A percentile compares a stretch with the other conserved stretches of the same genome.
phyloP scores from a whole-genome alignment of 2,797 vertebrate genomes.

The Peromyscus melanophrys region DNA sequence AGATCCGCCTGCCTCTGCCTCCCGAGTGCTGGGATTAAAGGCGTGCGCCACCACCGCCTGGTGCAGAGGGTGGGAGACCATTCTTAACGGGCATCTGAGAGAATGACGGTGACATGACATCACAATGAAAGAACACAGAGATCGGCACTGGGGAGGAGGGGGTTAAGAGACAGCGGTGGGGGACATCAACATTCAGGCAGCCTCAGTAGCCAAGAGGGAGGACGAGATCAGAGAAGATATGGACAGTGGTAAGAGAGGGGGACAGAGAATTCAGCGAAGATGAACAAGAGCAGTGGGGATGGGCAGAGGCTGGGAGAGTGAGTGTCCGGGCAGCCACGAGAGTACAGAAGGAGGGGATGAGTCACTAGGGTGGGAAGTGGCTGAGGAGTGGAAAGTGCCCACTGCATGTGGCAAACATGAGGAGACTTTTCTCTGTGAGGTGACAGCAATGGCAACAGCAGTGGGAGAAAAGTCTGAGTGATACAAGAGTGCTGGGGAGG shows the following conservation, averaged over 20 bases:
- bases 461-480: background rate
- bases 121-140: slow-evolving; percentile 35
- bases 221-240: background rate
- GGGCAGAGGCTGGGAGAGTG: background rate
- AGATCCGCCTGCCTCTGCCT: no score
- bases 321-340: background rate
- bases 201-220: background rate
- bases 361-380: background rate
- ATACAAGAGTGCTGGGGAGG: background rate
- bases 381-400: background rate
- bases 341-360: slow-evolving; percentile 4
- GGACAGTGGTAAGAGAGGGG: background rate
- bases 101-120: background rate
- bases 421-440: background rate
- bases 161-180: background rate
- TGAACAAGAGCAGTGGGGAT: slow-evolving; percentile 8
- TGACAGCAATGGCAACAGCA: background rate
- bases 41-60: no score
- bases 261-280: background rate
- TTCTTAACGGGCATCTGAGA: background rate
- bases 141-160: background rate
- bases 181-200: background rate
- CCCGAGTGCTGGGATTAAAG: no score
- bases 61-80: background rate
- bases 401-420: slow-evolving; percentile 26